Evolutionary conservation across 2,113 vertebrate species (phyloP).

Genomic region (Calypte anna): DNA sequence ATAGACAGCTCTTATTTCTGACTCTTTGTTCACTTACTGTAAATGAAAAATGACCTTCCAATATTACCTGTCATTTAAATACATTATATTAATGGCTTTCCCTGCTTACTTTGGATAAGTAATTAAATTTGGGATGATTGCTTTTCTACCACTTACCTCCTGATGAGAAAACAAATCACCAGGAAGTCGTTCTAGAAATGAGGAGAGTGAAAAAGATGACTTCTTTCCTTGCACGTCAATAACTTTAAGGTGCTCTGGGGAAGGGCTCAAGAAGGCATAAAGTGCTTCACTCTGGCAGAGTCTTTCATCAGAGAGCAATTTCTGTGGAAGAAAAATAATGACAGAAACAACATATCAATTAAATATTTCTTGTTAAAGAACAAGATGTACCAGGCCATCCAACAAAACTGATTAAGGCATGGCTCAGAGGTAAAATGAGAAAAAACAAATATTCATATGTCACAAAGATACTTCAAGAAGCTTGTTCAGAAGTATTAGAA

Average conservation of each 20-base stretch:
- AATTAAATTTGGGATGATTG: constrained; percentile 18
- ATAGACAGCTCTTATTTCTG: background rate
- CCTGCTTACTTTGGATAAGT: background rate
- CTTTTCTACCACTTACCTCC: constrained; percentile 81
- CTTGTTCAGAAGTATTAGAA: background rate
- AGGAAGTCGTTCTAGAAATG: constrained; percentile 94
- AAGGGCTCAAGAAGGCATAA: constrained; percentile 96
- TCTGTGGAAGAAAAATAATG: constrained; percentile 74
- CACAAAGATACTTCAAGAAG: background rate
- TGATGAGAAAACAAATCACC: constrained; percentile 97
- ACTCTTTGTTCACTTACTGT: background rate
- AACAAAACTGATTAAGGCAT: background rate
- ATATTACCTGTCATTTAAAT: background rate
- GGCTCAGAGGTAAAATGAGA: background rate
- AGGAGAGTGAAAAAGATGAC: constrained; percentile 90
- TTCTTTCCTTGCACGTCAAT: constrained; percentile 95
- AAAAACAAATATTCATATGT: background rate
- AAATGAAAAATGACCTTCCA: background rate
- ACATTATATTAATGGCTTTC: background rate
- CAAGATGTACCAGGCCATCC: background rate
- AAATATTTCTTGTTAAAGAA: constrained; percentile 7
- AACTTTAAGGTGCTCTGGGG: constrained; percentile 94
- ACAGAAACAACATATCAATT: background rate
- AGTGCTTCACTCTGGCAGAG: constrained; percentile 97
- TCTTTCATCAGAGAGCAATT: constrained; percentile 92